phyloP scores from a whole-genome alignment of 2,113 vertebrate genomes.

The Cathartes aura region DNA sequence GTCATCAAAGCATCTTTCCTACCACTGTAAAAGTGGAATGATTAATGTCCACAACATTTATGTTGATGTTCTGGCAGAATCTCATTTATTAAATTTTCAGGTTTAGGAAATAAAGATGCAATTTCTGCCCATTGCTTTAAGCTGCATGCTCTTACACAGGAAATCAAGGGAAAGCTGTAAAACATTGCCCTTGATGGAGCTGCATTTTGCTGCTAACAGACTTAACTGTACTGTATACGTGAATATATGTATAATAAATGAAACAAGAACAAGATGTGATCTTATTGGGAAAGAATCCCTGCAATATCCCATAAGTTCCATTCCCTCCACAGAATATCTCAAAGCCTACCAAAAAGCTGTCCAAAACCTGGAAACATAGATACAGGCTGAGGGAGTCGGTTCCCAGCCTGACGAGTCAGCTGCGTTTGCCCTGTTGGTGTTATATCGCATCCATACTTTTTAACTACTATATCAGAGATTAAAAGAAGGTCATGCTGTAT shows the following conservation, averaged over 20 bases:
- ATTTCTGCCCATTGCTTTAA: neutral
- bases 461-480: slow-evolving; percentile 65
- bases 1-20: neutral
- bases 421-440: slow-evolving; percentile 28
- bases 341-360: slow-evolving; percentile 24
- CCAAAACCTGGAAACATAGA: slow-evolving; percentile 33
- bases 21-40: slow-evolving; percentile 2
- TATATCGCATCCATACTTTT: slow-evolving; percentile 37
- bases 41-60: neutral
- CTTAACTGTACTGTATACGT: neutral
- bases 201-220: neutral
- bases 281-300: slow-evolving; percentile 66
- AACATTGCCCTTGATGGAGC: slow-evolving; percentile 2
- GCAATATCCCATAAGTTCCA: slow-evolving; percentile 42
- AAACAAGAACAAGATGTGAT: slow-evolving; percentile 75
- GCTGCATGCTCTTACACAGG: slow-evolving; percentile 27
- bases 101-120: slow-evolving; percentile 42
- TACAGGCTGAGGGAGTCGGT: neutral
- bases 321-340: slow-evolving; percentile 8
- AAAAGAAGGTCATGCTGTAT: slow-evolving; percentile 71
- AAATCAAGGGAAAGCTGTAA: slow-evolving; percentile 59
- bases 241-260: slow-evolving; percentile 21
- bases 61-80: neutral
- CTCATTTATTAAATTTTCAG: neutral
- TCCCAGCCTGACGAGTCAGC: neutral